These are phyloP conservation scores for Ginglymostoma cirratum DNA, from an alignment of 2,113 vertebrate genomes.

Conservation along the genomic window DNA sequence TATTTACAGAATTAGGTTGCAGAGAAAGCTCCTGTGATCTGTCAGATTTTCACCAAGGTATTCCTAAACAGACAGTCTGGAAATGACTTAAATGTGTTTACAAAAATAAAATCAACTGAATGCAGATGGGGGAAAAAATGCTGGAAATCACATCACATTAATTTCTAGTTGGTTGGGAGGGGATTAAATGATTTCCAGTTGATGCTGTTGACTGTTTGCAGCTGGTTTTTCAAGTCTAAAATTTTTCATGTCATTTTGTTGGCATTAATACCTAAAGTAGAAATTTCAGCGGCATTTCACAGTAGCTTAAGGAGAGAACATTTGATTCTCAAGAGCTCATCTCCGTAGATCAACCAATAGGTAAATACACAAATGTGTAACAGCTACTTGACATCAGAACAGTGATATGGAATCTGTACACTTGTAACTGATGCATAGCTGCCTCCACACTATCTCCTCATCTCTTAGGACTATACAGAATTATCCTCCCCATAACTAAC, in stretches of 20 bases:
- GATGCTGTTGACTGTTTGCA: neutral
- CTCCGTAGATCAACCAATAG: neutral
- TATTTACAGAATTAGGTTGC: neutral
- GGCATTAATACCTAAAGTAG: neutral
- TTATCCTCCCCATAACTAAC: too few species aligned
- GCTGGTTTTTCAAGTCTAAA: neutral
- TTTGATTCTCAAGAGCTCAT: neutral
- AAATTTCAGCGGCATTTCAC: neutral
- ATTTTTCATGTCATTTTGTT: neutral
- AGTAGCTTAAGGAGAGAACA: neutral
- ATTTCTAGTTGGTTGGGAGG: neutral
- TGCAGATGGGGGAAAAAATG: neutral
- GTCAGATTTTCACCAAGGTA: neutral
- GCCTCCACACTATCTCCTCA: too few species aligned
- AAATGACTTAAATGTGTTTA: neutral
- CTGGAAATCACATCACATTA: neutral
- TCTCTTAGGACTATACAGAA: too few species aligned
- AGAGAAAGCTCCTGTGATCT: neutral
- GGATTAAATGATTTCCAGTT: neutral
- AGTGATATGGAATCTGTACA: too few species aligned
- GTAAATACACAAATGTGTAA: neutral
- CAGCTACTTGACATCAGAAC: neutral
- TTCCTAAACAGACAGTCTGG: neutral
- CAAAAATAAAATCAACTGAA: neutral
- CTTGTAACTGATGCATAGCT: too few species aligned